A percentile compares a stretch with the other conserved stretches of the same genome.
These are phyloP conservation scores for Pteronotus mesoamericanus DNA, from an alignment of 2,797 vertebrate species.

Conservation along the genomic window DNA sequence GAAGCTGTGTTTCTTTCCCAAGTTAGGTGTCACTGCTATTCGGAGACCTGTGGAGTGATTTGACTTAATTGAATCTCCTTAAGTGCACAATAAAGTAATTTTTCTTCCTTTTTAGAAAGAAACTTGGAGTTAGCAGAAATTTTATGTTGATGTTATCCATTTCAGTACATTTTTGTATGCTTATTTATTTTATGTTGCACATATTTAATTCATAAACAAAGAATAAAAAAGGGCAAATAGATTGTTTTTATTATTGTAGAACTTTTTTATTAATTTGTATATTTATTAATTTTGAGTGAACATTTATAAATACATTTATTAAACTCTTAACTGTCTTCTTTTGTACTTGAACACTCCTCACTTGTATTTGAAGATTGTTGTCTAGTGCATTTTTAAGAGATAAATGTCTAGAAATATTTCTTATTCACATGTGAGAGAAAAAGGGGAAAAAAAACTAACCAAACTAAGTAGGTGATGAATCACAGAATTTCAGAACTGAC, in stretches of 20 bases:
- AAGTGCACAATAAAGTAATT: constrained; percentile 62
- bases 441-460: not conserved
- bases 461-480: not conserved
- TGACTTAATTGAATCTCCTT: constrained; percentile 68
- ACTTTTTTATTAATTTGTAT: not conserved
- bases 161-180: not conserved
- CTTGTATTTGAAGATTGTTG: not conserved
- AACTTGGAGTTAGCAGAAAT: not conserved
- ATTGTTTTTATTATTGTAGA: not conserved
- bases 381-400: not conserved
- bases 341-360: not conserved
- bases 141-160: not conserved
- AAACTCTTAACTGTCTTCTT: not conserved
- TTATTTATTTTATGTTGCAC: not conserved
- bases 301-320: not conserved
- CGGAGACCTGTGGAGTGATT: constrained; percentile 54
- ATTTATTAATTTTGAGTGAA: not conserved
- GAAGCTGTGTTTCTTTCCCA: constrained; percentile 57
- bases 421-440: not conserved
- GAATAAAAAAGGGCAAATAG: not conserved
- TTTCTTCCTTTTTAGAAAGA: constrained; percentile 24
- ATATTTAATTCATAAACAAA: not conserved
- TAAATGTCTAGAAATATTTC: not conserved
- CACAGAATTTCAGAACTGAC: not conserved
- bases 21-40: constrained; percentile 65